These are phyloP conservation scores for Macroglossus sobrinus DNA, from an alignment of 2,113 vertebrate species.

Conservation along the genomic window DNA sequence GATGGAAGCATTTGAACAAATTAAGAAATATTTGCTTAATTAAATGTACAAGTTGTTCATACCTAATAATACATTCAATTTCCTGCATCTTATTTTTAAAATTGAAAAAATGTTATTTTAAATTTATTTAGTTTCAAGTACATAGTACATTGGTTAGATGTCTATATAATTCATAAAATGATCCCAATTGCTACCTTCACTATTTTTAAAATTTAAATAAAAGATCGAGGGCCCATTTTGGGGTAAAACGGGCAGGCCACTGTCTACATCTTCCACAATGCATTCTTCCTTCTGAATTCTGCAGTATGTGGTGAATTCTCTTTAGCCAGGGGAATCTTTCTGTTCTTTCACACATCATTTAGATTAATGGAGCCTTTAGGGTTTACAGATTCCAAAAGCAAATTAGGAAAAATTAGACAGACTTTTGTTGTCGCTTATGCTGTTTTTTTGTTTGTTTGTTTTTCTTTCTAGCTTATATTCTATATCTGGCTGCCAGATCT, in stretches of 20 bases:
- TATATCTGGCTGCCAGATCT: neutral
- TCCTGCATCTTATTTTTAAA: neutral
- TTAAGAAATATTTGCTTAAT: neutral
- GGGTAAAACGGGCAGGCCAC: neutral
- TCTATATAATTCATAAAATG: too few species aligned
- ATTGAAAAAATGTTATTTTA: neutral
- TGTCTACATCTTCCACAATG: neutral
- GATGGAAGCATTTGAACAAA: neutral
- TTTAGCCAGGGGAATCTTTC: neutral
- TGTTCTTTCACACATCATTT: conserved; percentile 14
- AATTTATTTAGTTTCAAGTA: neutral
- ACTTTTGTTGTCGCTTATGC: neutral
- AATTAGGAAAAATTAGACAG: neutral
- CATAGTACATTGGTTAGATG: too few species aligned
- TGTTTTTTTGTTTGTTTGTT: neutral
- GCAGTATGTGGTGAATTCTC: neutral
- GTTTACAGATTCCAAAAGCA: conserved; percentile 29
- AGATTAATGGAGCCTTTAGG: neutral
- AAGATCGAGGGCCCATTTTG: neutral
- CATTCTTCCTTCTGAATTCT: neutral
- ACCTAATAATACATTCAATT: neutral
- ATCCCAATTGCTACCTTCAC: too few species aligned
- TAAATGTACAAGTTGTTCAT: neutral
- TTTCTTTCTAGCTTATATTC: neutral
- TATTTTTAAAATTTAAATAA: neutral